phyloP scores from a whole-genome alignment of 2,888 invertebrate species.

The Liopterus haemorrhoidalis region DNA sequence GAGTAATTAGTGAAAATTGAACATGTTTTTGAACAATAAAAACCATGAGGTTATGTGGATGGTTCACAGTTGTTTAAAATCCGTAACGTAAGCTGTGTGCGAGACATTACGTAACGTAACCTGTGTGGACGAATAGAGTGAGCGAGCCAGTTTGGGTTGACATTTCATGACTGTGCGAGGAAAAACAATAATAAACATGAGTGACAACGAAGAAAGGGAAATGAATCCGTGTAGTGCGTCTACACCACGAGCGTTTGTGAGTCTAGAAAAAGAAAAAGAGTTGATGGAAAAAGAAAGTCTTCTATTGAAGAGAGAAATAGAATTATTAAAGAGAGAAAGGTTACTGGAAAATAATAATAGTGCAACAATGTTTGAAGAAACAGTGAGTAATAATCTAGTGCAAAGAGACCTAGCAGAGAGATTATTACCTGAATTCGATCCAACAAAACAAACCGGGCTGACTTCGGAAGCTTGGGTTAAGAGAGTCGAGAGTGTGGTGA shows the following conservation, averaged over 20 bases:
- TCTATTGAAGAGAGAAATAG: not conserved
- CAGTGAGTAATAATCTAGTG: not conserved
- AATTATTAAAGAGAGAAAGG: not conserved
- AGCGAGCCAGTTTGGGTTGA: too few species aligned
- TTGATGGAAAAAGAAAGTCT: not conserved
- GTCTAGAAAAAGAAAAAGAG: not conserved
- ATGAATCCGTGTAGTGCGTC: not conserved
- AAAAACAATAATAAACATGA: too few species aligned
- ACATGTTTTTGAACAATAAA: too few species aligned
- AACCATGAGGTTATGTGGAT: too few species aligned
- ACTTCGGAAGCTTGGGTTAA: constrained; percentile 29
- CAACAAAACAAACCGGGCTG: constrained; percentile 12
- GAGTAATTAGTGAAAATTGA: too few species aligned
- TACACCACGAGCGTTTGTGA: too few species aligned
- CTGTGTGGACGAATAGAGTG: too few species aligned
- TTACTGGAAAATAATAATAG: not conserved
- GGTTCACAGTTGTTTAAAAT: too few species aligned
- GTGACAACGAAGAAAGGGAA: not conserved
- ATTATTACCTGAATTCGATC: constrained; percentile 17
- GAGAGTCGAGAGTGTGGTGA: constrained; percentile 26
- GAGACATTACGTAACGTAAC: too few species aligned
- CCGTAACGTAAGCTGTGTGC: too few species aligned
- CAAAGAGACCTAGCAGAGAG: not conserved
- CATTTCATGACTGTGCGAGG: too few species aligned
- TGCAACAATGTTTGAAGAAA: not conserved